A percentile compares a stretch with the other conserved stretches of the same genome.
phyloP scores from a whole-genome alignment of 2,797 vertebrate genomes.

The Chelonia mydas region DNA sequence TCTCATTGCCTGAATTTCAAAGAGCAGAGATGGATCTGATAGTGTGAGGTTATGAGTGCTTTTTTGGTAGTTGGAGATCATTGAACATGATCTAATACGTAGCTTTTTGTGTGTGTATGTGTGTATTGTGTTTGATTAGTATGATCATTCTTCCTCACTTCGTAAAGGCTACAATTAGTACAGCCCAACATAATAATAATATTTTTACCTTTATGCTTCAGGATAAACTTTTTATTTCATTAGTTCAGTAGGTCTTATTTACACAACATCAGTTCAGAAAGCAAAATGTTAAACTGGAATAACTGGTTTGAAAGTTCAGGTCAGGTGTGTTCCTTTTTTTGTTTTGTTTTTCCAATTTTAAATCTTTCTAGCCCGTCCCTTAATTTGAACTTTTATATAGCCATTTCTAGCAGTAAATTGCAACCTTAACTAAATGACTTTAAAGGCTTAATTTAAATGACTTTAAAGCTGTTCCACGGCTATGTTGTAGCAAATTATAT shows the following conservation, averaged over 20 bases:
- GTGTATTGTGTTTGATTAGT: not conserved
- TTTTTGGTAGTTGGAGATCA: not conserved
- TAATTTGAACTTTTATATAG: slow-evolving; percentile 35
- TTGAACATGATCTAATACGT: not conserved
- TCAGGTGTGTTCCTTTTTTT: slow-evolving; percentile 38
- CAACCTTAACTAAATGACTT: not conserved
- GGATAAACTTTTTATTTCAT: slow-evolving; percentile 72
- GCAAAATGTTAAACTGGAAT: slow-evolving; percentile 69
- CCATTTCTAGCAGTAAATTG: not conserved
- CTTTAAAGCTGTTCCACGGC: slow-evolving; percentile 39
- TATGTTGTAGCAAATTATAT: slow-evolving; percentile 38
- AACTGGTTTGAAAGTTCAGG: slow-evolving; percentile 74
- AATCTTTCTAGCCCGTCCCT: slow-evolving; percentile 47
- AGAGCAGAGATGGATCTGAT: not conserved
- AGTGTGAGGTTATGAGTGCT: not conserved
- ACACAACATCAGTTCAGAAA: slow-evolving; percentile 66
- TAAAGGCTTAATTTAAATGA: not conserved
- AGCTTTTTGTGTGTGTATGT: not conserved
- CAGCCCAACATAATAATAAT: slow-evolving; percentile 70
- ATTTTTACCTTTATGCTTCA: slow-evolving; percentile 50
- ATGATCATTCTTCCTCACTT: slow-evolving; percentile 45
- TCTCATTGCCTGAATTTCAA: not conserved
- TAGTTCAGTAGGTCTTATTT: slow-evolving; percentile 65
- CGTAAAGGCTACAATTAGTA: slow-evolving; percentile 69
- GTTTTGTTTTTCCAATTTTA: slow-evolving; percentile 52